phyloP scores from a whole-genome alignment of 2,113 vertebrate species.

The Aramus guarauna region DNA sequence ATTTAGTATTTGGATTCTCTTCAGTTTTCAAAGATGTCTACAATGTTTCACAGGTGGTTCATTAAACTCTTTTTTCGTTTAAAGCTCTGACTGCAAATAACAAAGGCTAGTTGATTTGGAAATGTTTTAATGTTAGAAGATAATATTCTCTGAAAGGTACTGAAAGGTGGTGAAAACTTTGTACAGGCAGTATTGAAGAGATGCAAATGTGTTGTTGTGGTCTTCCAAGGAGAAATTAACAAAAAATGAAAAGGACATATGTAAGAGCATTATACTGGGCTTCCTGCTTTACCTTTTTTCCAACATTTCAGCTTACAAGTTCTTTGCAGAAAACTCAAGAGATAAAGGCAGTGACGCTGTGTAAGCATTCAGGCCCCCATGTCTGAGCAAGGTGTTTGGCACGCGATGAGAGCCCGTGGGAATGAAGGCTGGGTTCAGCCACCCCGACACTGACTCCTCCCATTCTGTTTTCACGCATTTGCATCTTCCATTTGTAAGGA shows the following conservation, averaged over 20 bases:
- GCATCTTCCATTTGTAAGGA: not conserved
- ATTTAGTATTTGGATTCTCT: not conserved
- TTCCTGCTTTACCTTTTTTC: not conserved
- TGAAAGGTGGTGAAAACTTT: not conserved
- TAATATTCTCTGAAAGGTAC: not conserved
- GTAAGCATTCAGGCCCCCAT: fast-evolving
- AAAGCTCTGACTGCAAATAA: not conserved
- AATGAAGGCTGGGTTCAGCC: not conserved
- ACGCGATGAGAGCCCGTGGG: fast-evolving
- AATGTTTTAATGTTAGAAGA: not conserved
- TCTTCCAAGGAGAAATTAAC: not conserved
- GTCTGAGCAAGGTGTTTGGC: not conserved
- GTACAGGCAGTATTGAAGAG: not conserved
- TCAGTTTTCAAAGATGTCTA: not conserved
- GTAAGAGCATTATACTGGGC: not conserved
- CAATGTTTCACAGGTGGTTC: not conserved
- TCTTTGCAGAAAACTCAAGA: not conserved
- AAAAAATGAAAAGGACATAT: not conserved
- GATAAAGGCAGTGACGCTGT: not conserved
- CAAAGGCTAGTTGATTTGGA: not conserved
- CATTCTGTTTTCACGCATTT: not conserved
- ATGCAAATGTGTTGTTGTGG: not conserved
- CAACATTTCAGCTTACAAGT: not conserved
- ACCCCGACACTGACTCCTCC: not conserved
- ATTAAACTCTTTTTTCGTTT: not conserved